Conservation (phyloP, 2,888 invertebrate genomes). For the Terebella lapidaria region DNA sequence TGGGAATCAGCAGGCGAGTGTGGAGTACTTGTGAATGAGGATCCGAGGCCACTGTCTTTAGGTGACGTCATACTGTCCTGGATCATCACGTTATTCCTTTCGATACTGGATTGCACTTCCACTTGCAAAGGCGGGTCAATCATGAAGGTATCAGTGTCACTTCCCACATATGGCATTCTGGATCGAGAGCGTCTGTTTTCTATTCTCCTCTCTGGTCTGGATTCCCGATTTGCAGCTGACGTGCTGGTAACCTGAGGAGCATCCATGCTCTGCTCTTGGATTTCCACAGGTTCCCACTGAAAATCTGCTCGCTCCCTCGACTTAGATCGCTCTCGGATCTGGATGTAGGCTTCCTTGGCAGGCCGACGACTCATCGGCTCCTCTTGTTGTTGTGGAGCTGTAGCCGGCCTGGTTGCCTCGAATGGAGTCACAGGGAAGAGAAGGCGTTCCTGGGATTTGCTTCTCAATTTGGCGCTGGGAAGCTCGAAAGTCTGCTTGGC, state of each 20-base stretch:
- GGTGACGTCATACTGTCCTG: not conserved
- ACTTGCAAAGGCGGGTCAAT: not conserved
- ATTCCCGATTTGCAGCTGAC: not conserved
- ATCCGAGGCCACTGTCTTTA: not conserved
- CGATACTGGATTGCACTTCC: not conserved
- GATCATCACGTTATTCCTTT: not conserved
- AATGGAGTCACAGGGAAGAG: not conserved
- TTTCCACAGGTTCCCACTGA: not conserved
- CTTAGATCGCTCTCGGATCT: not conserved
- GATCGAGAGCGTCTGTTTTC: not conserved
- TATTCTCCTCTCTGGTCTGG: too few relatives aligned
- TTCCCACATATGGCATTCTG: not conserved
- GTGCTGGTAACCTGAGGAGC: not conserved
- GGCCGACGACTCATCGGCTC: not conserved
- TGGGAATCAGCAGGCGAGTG: not conserved
- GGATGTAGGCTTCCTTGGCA: not conserved
- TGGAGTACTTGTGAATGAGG: not conserved
- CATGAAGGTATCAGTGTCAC: not conserved
- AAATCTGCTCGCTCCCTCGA: not conserved
- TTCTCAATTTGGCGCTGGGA: conserved; percentile 1
- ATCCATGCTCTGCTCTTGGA: not conserved
- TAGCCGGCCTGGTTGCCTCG: not conserved
- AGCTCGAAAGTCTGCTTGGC: conserved; percentile 5
- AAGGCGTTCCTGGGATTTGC: not conserved
- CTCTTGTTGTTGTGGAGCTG: not conserved